Percentiles rank a stretch among this genome's conserved stretches.
phyloP scores from a whole-genome alignment of 2,113 vertebrate species.

The Trichechus manatus region DNA sequence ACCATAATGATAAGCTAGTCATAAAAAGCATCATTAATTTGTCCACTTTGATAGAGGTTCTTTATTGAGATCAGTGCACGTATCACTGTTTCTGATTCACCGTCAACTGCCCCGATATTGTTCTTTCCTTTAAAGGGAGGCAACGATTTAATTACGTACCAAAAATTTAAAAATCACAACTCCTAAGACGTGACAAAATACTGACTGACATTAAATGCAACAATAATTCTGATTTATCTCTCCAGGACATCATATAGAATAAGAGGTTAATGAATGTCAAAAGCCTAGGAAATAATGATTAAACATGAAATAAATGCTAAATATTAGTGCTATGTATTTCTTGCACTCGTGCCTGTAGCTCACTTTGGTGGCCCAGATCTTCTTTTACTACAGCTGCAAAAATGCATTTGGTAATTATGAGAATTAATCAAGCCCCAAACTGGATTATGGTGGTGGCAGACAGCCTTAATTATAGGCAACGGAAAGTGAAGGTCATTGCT shows the following conservation, averaged over 20 bases:
- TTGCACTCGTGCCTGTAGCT: constrained; percentile 1
- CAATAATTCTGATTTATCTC: constrained; percentile 58
- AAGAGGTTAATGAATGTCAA: constrained; percentile 44
- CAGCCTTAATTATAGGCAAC: constrained; percentile 79
- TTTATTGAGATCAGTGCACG: constrained; percentile 67
- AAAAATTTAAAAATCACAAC: constrained; percentile 58
- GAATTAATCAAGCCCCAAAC: constrained; percentile 80
- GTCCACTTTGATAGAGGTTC: constrained; percentile 62
- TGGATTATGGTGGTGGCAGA: constrained; percentile 71
- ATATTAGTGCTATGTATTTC: constrained; percentile 56
- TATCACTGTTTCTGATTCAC: constrained; percentile 16
- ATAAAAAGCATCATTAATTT: constrained; percentile 80
- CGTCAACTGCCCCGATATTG: background rate
- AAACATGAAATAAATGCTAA: constrained; percentile 59
- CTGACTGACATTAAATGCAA: constrained; percentile 56
- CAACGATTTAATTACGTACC: background rate
- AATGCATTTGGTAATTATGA: constrained; percentile 75
- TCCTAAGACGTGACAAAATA: constrained; percentile 50
- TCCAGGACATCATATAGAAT: constrained; percentile 2
- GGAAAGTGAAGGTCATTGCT: constrained; percentile 77
- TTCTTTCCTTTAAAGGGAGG: constrained; percentile 41
- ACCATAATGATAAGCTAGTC: constrained; percentile 45
- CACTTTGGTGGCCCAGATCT: constrained; percentile 29
- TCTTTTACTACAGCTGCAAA: constrained; percentile 70
- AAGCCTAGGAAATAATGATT: constrained; percentile 63